Evolutionary conservation across 2,113 vertebrate genomes (phyloP), one percentile per base, ranked within the genome.

Genomic region (Carettochelys insculpta): DNA sequence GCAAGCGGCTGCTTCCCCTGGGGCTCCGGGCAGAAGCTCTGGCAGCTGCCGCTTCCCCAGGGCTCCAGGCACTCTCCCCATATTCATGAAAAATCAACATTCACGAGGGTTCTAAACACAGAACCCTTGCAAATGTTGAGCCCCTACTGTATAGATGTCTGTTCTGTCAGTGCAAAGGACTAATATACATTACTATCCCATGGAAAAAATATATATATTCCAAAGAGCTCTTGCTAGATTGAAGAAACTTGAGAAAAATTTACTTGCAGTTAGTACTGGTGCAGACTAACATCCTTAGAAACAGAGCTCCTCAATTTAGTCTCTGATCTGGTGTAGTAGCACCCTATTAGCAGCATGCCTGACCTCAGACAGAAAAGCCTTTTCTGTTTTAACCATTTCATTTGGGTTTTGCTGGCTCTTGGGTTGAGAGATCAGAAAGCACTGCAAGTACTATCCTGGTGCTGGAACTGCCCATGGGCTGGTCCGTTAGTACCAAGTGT

Each of bases 231-330:
- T 52, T 45, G 1, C 83, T 52, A 41, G 3, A 1, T 54, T 84
- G 81, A 93, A 86, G 29, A 54, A 71, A 71, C 38, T 24, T 71
- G 68, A 80, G 61, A 80, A 31, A 27, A 78, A 80, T 89, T 90
- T 90, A 43, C 81, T 90, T 92, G 88, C 90, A 94, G 95, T 83
- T 77, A 85, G 61, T 50, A 52, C 86, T 94, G 90, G 88, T 90
- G 83, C 87, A 85, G 89, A 94, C 80, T 47, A 51, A 50, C 68
- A 19, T 92, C 91, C 86, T 90, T 61, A 75, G 58, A 94, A 92
- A 71, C 6, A 89, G 76, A 84, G 90, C 75, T 82, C 82, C 61
- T 94, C 90, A 82, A 94, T 89, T 76, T 94, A 90, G 25, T 80
- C 92, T 92, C 76, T 78, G 78, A 91, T 71, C 82, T 86, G 54